Percentiles rank a stretch among this genome's conserved stretches.
phyloP scores from a whole-genome alignment of 2,113 vertebrate genomes.

The Gnathonemus echidnorhynchus region DNA sequence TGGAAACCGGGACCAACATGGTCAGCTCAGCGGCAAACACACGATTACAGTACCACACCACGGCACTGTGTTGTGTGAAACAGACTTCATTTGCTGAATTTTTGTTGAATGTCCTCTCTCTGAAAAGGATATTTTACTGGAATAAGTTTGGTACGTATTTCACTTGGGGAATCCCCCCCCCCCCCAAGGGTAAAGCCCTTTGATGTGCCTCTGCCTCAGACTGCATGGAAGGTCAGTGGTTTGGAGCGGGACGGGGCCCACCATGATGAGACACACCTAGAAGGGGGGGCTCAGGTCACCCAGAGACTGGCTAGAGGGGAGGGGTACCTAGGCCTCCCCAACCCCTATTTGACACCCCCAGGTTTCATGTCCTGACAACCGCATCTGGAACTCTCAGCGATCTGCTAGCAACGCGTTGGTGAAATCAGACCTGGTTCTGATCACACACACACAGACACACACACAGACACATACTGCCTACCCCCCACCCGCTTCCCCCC shows the following conservation, averaged over 20 bases:
- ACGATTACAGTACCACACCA: background rate
- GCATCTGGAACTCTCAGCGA: background rate
- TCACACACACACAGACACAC: background rate
- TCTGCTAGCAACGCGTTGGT: background rate
- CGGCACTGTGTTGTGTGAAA: background rate
- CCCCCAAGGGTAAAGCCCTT: background rate
- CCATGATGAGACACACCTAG: background rate
- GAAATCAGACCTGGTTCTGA: background rate
- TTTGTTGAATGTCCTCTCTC: background rate
- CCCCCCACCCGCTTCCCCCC: no score
- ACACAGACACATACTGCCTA: background rate
- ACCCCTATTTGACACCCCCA: background rate
- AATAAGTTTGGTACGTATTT: background rate
- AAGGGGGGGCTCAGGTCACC: background rate
- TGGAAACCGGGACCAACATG: background rate
- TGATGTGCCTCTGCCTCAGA: background rate
- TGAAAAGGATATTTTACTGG: background rate
- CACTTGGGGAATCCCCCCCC: background rate
- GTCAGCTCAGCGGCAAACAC: background rate
- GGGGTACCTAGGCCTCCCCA: background rate
- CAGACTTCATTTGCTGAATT: background rate
- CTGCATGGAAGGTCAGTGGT: background rate
- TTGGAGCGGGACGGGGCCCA: background rate
- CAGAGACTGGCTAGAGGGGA: background rate
- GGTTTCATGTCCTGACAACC: background rate